Percentiles rank a stretch among this genome's conserved stretches.
phyloP scores from a whole-genome alignment of 2,888 invertebrate species.

The Chelonus formosanus region DNA sequence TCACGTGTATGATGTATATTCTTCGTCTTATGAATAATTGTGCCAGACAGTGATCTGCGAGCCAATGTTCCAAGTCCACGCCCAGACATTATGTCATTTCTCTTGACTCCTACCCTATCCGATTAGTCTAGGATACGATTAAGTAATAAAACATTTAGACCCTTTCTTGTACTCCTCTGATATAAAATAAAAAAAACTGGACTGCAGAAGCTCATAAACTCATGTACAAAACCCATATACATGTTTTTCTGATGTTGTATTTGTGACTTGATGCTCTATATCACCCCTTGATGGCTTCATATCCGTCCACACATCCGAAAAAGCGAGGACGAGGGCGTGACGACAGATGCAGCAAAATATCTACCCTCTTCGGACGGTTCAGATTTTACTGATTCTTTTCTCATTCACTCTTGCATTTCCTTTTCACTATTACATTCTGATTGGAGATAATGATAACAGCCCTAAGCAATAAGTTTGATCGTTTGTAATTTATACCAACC shows the following conservation, averaged over 20 bases:
- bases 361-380: conserved; percentile 57
- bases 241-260: conserved; percentile 19
- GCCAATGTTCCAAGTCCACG: conserved; percentile 35
- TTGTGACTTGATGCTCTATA: too few relatives aligned
- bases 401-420: conserved; percentile 30
- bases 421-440: neutral
- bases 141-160: conserved; percentile 60
- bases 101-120: conserved; percentile 24
- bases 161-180: neutral
- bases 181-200: too few relatives aligned
- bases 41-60: conserved; percentile 41
- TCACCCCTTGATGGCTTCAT: neutral
- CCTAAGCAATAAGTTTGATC: too few relatives aligned
- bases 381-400: conserved; percentile 56
- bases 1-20: conserved; percentile 32
- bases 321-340: conserved; percentile 58
- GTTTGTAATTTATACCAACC: too few relatives aligned
- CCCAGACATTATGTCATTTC: conserved; percentile 45
- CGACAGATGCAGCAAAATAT: conserved; percentile 64
- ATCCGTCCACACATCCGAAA: conserved; percentile 15
- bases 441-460: too few relatives aligned
- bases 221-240: conserved; percentile 24
- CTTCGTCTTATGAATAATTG: conserved; percentile 51
- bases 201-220: neutral
- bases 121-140: conserved; percentile 57